Evolutionary conservation across 2,888 invertebrate species (phyloP).

Genomic region (Oxytorus armatus): DNA sequence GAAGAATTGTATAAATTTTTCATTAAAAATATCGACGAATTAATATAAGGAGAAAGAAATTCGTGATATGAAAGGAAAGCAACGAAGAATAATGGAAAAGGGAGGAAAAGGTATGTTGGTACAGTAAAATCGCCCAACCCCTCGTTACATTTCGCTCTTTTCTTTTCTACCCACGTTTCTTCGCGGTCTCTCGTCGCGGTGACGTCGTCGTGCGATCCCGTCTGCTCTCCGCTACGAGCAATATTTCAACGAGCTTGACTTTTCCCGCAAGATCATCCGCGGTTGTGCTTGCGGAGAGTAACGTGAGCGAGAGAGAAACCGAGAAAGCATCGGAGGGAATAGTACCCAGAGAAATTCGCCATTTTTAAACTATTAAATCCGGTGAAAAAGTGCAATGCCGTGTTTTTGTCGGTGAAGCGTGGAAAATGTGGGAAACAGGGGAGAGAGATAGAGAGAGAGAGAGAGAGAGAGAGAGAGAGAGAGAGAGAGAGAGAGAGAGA

Average conservation of each 20-base stretch:
- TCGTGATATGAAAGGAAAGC: conserved; percentile 18
- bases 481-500: conserved; percentile 34
- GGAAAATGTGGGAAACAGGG: too few species aligned
- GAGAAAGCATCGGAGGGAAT: conserved; percentile 21
- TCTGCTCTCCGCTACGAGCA: conserved; percentile 50
- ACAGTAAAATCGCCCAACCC: conserved; percentile 1
- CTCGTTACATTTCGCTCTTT: conserved; percentile 44
- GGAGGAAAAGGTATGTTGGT: conserved; percentile 35
- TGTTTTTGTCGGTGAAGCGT: conserved; percentile 65
- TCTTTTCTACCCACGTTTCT: conserved; percentile 37
- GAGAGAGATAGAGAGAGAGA: conserved; percentile 44
- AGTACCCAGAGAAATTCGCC: conserved; percentile 44
- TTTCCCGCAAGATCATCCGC: conserved; percentile 61
- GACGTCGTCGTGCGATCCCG: conserved; percentile 32
- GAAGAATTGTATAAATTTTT: conserved; percentile 6
- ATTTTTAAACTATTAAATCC: conserved; percentile 71
- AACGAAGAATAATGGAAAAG: conserved; percentile 45
- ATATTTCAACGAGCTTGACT: conserved; percentile 64
- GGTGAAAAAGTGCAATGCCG: conserved; percentile 74
- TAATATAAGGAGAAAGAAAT: conserved; percentile 12
- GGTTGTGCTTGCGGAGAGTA: conserved; percentile 54
- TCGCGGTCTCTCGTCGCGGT: conserved; percentile 23
- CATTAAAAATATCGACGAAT: background rate
- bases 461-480: conserved; percentile 30
- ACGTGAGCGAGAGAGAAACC: conserved; percentile 18